These are phyloP conservation scores for Urosaurus nigricauda DNA, from an alignment of 2,797 vertebrate genomes.

Conservation along the genomic window DNA sequence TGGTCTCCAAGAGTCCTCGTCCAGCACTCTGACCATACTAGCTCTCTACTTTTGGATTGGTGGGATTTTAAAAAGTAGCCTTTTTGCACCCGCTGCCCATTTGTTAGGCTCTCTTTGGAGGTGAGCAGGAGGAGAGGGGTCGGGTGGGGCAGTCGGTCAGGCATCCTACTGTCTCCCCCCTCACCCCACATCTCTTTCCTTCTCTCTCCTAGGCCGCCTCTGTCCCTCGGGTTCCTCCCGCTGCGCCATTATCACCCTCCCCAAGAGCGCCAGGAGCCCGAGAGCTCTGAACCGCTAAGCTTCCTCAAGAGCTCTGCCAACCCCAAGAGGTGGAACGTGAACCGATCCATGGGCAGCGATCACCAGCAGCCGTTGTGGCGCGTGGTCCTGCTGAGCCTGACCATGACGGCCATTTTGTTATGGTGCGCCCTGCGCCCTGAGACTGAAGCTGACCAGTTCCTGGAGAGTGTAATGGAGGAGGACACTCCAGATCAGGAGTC, in stretches of 20 bases:
- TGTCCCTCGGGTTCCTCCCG: neutral
- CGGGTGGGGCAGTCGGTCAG: neutral
- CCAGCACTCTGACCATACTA: too few species aligned
- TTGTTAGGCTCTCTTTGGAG: neutral
- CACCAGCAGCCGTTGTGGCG: neutral
- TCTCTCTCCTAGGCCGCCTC: conserved; percentile 23
- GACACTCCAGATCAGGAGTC: neutral
- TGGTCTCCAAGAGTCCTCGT: too few species aligned
- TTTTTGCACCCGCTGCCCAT: too few species aligned
- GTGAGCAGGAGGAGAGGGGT: neutral
- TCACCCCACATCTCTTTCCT: conserved; percentile 20
- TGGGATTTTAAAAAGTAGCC: too few species aligned
- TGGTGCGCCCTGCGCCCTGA: neutral
- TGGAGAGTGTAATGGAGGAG: neutral
- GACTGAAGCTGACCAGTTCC: neutral
- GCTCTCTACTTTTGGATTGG: too few species aligned
- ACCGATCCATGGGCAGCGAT: conserved; percentile 17
- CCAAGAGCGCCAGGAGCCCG: neutral
- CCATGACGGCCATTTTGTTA: accelerated
- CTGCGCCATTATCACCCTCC: neutral
- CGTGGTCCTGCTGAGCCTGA: neutral
- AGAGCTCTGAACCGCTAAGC: neutral
- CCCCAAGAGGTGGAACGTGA: neutral
- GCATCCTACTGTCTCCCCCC: neutral
- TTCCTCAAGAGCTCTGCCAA: conserved; percentile 21